phyloP scores from a whole-genome alignment of 2,113 vertebrate genomes.

The Proterorhinus semilunaris region DNA sequence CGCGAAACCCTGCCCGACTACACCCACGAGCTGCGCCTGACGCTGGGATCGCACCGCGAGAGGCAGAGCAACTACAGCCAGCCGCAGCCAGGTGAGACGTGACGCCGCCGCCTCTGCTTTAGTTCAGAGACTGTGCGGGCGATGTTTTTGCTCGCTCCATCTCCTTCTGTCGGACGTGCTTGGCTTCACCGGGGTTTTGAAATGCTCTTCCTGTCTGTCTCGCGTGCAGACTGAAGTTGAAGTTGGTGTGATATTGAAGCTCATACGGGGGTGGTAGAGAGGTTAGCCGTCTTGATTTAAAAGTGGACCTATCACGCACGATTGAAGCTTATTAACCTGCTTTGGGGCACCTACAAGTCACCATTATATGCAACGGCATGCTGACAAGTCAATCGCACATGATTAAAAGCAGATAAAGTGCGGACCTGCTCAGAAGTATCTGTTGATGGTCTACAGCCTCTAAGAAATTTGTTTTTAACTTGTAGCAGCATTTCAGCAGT shows the following conservation, averaged over 20 bases:
- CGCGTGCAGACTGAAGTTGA: not conserved
- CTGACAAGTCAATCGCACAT: too few relatives aligned
- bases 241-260: not conserved
- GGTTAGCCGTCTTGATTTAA: too few relatives aligned
- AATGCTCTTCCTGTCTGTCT: not conserved
- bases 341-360: too few relatives aligned
- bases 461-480: too few relatives aligned
- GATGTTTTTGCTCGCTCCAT: not conserved
- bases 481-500: too few relatives aligned
- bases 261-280: too few relatives aligned
- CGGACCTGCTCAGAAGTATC: too few relatives aligned
- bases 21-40: slow-evolving; percentile 88
- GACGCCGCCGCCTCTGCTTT: not conserved
- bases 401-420: too few relatives aligned
- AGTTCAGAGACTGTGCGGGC: not conserved
- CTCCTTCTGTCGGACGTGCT: not conserved
- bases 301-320: too few relatives aligned
- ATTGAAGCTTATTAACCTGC: too few relatives aligned
- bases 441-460: too few relatives aligned
- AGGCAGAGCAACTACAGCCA: slow-evolving; percentile 86
- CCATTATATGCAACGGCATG: too few relatives aligned
- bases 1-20: slow-evolving; percentile 94
- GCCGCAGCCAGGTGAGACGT: slow-evolving; percentile 83
- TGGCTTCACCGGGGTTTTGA: not conserved
- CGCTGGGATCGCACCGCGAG: slow-evolving; percentile 87